Evolutionary conservation across 2,888 invertebrate species (phyloP).

Genomic region (Callosobruchus maculatus): DNA sequence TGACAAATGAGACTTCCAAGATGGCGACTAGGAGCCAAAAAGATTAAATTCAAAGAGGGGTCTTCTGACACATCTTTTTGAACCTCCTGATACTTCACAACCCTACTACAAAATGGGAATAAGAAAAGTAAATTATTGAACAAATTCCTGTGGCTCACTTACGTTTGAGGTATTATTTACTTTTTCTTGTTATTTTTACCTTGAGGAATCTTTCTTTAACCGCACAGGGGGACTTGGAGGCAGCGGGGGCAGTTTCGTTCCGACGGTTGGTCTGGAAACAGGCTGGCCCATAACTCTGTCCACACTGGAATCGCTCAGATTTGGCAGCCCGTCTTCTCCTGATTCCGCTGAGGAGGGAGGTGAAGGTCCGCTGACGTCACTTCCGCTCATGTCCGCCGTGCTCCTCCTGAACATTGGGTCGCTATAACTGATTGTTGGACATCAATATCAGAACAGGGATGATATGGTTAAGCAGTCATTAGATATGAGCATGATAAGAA

Average conservation of each 20-base stretch:
- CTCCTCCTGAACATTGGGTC: constrained; percentile 43
- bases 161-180: no score
- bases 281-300: constrained; percentile 47
- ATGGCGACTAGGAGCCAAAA: no score
- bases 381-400: constrained; percentile 33
- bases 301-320: constrained; percentile 36
- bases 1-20: no score
- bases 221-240: constrained; percentile 41
- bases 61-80: no score
- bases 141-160: no score
- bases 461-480: background rate
- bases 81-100: no score
- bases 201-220: constrained; percentile 12
- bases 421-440: constrained; percentile 34
- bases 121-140: no score
- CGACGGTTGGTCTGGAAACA: constrained; percentile 41
- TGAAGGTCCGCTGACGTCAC: constrained; percentile 36
- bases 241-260: constrained; percentile 45
- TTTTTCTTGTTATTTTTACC: constrained; percentile 6
- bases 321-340: constrained; percentile 36
- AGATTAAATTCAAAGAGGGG: no score
- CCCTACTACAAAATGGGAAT: no score
- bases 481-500: background rate
- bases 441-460: background rate
- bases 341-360: constrained; percentile 47